Conservation (phyloP, 2,888 invertebrate species). For the Nephrocerus scutellatus region DNA sequence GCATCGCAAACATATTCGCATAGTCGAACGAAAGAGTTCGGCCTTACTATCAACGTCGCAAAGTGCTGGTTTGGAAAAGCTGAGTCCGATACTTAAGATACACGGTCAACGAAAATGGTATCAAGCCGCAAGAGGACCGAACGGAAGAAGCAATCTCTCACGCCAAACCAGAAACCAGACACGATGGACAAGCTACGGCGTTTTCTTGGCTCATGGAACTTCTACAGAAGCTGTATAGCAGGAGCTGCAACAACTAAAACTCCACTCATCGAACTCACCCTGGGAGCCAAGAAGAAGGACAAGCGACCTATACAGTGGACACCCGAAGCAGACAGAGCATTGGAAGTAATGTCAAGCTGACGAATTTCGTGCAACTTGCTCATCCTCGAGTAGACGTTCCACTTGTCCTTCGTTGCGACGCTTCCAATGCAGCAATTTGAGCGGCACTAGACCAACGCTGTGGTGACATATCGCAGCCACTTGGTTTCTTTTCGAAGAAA, state of each 20-base stretch:
- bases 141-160: conserved; percentile 4
- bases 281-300: conserved; percentile 10
- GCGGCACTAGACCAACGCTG: no score
- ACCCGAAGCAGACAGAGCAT: no score
- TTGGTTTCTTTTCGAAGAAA: no score
- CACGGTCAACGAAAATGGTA: conserved; percentile 2
- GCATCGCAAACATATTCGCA: conserved; percentile 1
- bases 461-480: no score
- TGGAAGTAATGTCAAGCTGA: no score
- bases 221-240: conserved; percentile 10
- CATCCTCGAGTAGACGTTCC: no score
- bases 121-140: conserved; percentile 3
- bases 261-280: conserved; percentile 5
- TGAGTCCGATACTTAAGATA: conserved; percentile 4
- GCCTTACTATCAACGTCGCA: conserved; percentile 1
- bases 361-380: no score
- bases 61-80: conserved; percentile 3
- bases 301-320: conserved; percentile 3
- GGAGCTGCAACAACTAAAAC: conserved; percentile 9
- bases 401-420: no score
- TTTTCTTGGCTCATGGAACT: conserved; percentile 14
- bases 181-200: conserved; percentile 8
- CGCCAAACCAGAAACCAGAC: conserved; percentile 1
- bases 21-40: no score
- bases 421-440: no score